A percentile compares a stretch with the other conserved stretches of the same genome.
These are phyloP conservation scores for Rhinoderma darwinii DNA, from an alignment of 2,113 vertebrate species.

Conservation along the genomic window DNA sequence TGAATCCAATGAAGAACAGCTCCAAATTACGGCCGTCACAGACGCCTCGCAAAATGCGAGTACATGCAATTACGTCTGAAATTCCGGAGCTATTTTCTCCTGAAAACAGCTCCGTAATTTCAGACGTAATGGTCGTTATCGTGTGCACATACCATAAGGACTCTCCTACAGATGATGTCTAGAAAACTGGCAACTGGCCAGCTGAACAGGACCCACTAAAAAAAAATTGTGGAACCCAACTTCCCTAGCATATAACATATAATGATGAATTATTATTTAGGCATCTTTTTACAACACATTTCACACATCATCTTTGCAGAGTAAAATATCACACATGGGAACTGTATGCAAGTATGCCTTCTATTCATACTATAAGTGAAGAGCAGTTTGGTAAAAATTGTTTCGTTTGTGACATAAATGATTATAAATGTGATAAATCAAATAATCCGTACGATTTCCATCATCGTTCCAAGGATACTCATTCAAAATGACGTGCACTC, in stretches of 20 bases:
- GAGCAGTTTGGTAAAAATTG: neutral
- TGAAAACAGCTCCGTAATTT: too few relatives aligned
- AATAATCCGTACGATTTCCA: slow-evolving; percentile 8
- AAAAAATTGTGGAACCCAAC: too few relatives aligned
- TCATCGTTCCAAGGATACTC: neutral
- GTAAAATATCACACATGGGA: neutral
- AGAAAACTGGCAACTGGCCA: too few relatives aligned
- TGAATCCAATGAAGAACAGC: too few relatives aligned
- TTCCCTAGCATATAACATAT: neutral
- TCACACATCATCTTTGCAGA: neutral
- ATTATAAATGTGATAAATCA: slow-evolving; percentile 31
- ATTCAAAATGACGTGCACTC: slow-evolving; percentile 30
- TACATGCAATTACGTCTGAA: too few relatives aligned
- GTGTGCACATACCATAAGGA: too few relatives aligned
- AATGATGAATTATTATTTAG: neutral
- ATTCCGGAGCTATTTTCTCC: too few relatives aligned
- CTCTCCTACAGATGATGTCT: too few relatives aligned
- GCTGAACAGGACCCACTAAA: too few relatives aligned
- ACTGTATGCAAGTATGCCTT: neutral
- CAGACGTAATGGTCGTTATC: too few relatives aligned
- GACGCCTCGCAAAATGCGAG: too few relatives aligned
- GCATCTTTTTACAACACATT: neutral
- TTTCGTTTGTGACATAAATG: slow-evolving; percentile 3
- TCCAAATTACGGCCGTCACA: too few relatives aligned
- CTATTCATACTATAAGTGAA: neutral